Evolutionary conservation across 2,888 invertebrate species (phyloP), one percentile per base, ranked within the genome.

Genomic region (Xanthostigma xanthostigma): DNA sequence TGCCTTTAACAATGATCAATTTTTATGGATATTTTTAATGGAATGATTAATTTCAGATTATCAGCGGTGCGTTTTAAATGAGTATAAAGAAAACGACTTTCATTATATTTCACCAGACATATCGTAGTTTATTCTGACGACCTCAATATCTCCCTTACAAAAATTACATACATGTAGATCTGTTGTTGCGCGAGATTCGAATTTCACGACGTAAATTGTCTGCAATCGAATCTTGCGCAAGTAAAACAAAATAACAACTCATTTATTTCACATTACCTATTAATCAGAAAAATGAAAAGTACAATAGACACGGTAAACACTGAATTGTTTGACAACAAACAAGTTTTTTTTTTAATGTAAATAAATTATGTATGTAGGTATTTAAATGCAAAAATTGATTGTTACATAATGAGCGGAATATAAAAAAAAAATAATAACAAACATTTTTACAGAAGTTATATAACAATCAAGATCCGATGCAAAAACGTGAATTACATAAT

Each of bases 91-190:
- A 27, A 27, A 27, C 27, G 6, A 27, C 27, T 27, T 27, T 27
- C 27, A 63, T 60, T 66, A 66, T 66, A 67, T 69, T 71, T 72
- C 68, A 71, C 71, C 70, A 71, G 71, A 72, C 71, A 71, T 68
- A 27, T 27, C 27, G 27, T 27, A 68, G 67, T 72, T 79, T 79
- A 79, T 78, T 79, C 79, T 75, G 78, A 79, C 79, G 78, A 78
- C 78, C 78, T 79, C 79, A 78, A 78, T 78, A 57, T 56, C 71
- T 71, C 71, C 78, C 79, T 74, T 74, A 74, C 79, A 79, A 80
- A 80, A 73, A 65, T 57, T 70, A 73, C 72, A 71, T 68, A 73
- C 73, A 70, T 67, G 69, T 69, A 71, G 75, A 76, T 76, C 74
- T 74, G 74, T 73, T 75, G 75, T 76, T 74, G 65, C 64, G 64